A percentile compares a stretch with the other conserved stretches of the same genome.
Conservation (phyloP, 2,113 vertebrate species). For the Ranitomeya variabilis region DNA sequence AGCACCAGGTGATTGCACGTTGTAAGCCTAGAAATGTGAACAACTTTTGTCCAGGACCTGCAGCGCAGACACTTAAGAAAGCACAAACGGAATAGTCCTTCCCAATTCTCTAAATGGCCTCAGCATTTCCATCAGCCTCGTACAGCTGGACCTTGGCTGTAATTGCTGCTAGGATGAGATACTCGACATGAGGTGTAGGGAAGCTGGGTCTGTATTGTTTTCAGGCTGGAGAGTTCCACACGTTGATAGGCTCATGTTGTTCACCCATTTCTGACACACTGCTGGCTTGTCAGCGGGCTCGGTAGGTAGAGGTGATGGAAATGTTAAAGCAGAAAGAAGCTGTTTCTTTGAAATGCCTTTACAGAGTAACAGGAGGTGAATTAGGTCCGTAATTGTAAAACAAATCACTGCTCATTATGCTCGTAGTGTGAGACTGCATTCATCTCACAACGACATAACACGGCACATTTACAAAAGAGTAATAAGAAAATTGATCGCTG, state of each 20-base stretch:
- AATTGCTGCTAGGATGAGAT: conserved; percentile 69
- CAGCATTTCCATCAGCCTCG: conserved; percentile 68
- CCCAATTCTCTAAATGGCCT: conserved; percentile 66
- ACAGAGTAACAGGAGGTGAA: conserved; percentile 47
- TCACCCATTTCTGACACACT: conserved; percentile 64
- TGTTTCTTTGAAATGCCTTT: conserved; percentile 62
- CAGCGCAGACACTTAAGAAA: conserved; percentile 62
- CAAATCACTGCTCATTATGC: conserved; percentile 57
- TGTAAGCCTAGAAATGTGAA: conserved; percentile 31
- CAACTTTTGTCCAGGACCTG: conserved; percentile 61
- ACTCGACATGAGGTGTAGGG: conserved; percentile 63
- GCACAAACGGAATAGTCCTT: conserved; percentile 68
- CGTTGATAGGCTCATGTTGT: conserved; percentile 67
- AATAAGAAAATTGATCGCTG: conserved; percentile 38
- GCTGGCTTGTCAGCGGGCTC: conserved; percentile 70
- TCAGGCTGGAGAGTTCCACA: conserved; percentile 64
- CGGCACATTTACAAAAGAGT: conserved; percentile 33
- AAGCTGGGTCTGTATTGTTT: conserved; percentile 67
- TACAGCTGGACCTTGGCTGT: conserved; percentile 72
- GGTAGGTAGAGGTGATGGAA: conserved; percentile 66
- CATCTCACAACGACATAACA: conserved; percentile 44
- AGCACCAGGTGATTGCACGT: conserved; percentile 34
- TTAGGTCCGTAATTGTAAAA: conserved; percentile 56
- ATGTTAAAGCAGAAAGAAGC: conserved; percentile 65
- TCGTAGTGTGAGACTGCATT: conserved; percentile 51